phyloP scores from a whole-genome alignment of 2,888 invertebrate genomes.

The Limnephilus auricula region DNA sequence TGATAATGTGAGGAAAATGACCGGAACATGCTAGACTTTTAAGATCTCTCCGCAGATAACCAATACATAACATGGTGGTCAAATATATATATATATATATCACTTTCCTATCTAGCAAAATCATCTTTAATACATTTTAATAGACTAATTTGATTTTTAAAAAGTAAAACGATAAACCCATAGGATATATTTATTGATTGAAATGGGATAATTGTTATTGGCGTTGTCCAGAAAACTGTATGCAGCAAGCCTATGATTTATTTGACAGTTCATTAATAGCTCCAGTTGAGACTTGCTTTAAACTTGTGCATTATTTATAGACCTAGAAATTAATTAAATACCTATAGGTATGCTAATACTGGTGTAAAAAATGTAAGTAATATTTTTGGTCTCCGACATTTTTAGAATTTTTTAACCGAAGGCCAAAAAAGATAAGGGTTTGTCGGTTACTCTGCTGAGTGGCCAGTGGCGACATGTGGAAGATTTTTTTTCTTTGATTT shows the following conservation, averaged over 20 bases:
- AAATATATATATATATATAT: no score
- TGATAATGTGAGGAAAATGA: no score
- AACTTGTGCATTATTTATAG: not conserved
- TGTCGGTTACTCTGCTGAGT: no score
- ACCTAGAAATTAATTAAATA: not conserved
- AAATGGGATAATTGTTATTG: not conserved
- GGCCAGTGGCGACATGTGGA: no score
- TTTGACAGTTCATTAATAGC: not conserved
- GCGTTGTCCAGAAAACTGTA: not conserved
- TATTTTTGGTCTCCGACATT: no score
- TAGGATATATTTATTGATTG: not conserved
- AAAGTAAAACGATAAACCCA: not conserved
- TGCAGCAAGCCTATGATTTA: not conserved
- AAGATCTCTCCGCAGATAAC: not conserved
- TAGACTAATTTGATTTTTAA: not conserved
- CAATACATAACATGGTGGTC: no score
- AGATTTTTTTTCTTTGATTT: no score
- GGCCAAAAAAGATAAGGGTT: no score
- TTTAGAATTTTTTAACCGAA: no score
- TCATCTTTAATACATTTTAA: not conserved
- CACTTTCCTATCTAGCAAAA: not conserved
- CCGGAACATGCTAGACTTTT: not conserved
- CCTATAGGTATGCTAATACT: not conserved
- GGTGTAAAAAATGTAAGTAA: no score
- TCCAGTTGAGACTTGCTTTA: not conserved